A percentile compares a stretch with the other conserved stretches of the same genome.
Evolutionary conservation across 2,797 vertebrate species (phyloP).

Genomic region (Martes flavigula): DNA sequence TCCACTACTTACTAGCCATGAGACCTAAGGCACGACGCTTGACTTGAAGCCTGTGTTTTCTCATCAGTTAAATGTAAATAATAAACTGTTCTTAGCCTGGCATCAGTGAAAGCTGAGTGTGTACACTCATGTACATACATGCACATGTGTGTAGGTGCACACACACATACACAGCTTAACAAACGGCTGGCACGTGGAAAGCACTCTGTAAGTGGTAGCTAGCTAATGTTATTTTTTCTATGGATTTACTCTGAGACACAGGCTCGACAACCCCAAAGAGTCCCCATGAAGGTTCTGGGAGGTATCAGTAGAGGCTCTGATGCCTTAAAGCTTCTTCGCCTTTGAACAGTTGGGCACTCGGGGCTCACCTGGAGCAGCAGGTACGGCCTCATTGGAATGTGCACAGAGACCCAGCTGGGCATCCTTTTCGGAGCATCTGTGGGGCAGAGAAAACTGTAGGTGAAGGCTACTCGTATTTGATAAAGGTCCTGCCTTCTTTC

Average conservation of each 20-base stretch:
- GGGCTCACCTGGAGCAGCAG: conserved; percentile 91
- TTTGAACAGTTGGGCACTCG: not conserved
- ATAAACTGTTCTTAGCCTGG: not conserved
- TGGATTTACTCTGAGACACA: not conserved
- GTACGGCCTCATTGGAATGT: conserved; percentile 87
- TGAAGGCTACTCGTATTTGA: conserved; percentile 8
- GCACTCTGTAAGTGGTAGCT: not conserved
- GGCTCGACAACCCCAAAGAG: not conserved
- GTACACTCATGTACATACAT: not conserved
- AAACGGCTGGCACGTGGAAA: not conserved
- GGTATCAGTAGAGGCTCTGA: not conserved
- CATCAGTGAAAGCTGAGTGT: not conserved
- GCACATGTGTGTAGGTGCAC: accelerated
- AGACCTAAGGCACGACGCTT: not conserved
- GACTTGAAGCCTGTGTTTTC: not conserved
- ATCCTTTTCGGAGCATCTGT: conserved; percentile 94
- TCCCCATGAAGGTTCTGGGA: not conserved
- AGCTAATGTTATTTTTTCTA: not conserved
- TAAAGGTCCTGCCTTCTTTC: not conserved
- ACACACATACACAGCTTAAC: not conserved
- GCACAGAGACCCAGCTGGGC: conserved; percentile 86
- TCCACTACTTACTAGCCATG: not conserved
- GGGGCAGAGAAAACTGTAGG: conserved; percentile 64
- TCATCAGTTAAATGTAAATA: conserved; percentile 32
- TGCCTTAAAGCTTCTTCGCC: not conserved